phyloP scores from a whole-genome alignment of 2,797 vertebrate species.

The Notamacropus eugenii region DNA sequence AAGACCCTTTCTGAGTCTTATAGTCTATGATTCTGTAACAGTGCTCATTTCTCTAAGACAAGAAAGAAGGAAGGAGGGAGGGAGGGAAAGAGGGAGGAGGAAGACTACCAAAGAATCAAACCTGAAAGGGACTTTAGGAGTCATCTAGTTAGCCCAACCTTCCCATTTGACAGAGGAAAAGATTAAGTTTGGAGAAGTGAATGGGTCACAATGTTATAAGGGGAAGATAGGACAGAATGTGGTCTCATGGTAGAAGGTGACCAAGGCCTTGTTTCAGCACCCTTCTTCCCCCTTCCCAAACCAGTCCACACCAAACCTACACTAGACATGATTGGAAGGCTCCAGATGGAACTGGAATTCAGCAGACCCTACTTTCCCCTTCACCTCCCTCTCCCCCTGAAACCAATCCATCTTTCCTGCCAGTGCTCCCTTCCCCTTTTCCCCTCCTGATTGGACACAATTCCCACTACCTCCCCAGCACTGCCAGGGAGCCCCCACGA shows the following conservation, averaged over 20 bases:
- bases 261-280: background rate
- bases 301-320: background rate
- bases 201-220: background rate
- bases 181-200: background rate
- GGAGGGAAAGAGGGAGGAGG: background rate
- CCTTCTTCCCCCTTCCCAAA: background rate
- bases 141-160: background rate
- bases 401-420: background rate
- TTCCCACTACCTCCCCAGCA: background rate
- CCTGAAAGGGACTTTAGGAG: background rate
- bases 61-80: background rate
- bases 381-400: background rate
- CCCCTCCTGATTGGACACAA: background rate
- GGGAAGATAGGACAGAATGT: background rate
- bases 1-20: background rate
- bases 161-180: background rate
- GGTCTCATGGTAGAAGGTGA: background rate
- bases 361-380: background rate
- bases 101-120: background rate
- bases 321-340: background rate
- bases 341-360: background rate
- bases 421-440: background rate
- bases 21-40: background rate
- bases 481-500: background rate
- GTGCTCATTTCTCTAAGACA: background rate